Conservation (phyloP, 1,140 invertebrate genomes). For the Drosophila pallidifrons region DNA sequence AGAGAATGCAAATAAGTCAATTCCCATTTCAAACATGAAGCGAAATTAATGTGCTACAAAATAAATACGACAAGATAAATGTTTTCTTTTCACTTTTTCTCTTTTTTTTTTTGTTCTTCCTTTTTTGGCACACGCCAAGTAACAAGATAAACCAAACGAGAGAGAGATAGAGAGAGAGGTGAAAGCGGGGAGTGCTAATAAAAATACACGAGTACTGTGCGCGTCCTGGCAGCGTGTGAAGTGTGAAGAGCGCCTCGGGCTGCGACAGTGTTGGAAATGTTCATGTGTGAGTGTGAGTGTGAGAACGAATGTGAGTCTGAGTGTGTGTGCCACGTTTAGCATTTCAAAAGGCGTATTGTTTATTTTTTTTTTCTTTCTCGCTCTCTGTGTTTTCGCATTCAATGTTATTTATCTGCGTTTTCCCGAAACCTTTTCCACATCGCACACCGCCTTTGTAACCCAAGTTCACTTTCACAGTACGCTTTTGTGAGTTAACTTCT, state of each 20-base stretch:
- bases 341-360: slow-evolving; percentile 83
- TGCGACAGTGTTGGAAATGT: slow-evolving; percentile 15
- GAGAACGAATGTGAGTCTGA: slow-evolving; percentile 13
- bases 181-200: slow-evolving; percentile 55
- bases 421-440: background rate
- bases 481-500: slow-evolving; percentile 77
- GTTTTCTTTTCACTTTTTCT: slow-evolving; percentile 44
- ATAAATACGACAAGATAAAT: slow-evolving; percentile 83
- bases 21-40: slow-evolving; percentile 67
- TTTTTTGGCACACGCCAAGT: slow-evolving; percentile 47
- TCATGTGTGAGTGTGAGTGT: slow-evolving; percentile 23
- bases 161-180: background rate
- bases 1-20: slow-evolving; percentile 80
- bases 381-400: slow-evolving; percentile 58
- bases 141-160: slow-evolving; percentile 66
- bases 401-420: slow-evolving; percentile 79
- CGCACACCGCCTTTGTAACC: slow-evolving; percentile 66
- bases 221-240: slow-evolving; percentile 55
- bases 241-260: slow-evolving; percentile 57
- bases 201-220: slow-evolving; percentile 71
- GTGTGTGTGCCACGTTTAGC: slow-evolving; percentile 69
- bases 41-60: slow-evolving; percentile 79
- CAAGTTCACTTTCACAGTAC: slow-evolving; percentile 69
- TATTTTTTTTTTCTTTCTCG: slow-evolving; percentile 53
- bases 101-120: no score